These are phyloP conservation scores for Drosophila nikananu DNA, from an alignment of 1,140 invertebrate genomes.

Conservation along the genomic window DNA sequence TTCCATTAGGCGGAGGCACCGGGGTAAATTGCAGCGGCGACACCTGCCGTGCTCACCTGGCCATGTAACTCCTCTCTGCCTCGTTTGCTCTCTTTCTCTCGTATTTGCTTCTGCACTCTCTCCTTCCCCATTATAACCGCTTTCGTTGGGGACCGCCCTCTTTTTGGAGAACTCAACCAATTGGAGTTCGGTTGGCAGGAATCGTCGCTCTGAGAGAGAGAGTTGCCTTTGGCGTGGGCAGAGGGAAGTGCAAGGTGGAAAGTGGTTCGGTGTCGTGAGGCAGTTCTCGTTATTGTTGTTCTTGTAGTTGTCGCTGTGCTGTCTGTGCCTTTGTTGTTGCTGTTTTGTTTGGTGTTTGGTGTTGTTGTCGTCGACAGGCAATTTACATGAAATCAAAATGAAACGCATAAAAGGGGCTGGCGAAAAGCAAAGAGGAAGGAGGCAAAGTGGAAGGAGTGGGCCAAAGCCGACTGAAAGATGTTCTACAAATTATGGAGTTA, in stretches of 20 bases:
- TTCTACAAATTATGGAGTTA: slow-evolving; percentile 5
- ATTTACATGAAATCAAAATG: slow-evolving; percentile 84
- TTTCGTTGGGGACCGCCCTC: slow-evolving; percentile 41
- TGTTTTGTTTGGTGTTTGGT: slow-evolving; percentile 54
- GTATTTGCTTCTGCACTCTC: slow-evolving; percentile 5
- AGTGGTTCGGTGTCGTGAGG: slow-evolving; percentile 35
- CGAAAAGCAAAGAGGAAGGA: neutral
- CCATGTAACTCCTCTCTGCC: slow-evolving; percentile 1
- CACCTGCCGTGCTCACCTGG: slow-evolving; percentile 59
- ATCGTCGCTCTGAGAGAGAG: slow-evolving; percentile 5
- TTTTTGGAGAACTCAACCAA: slow-evolving; percentile 38
- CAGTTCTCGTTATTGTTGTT: slow-evolving; percentile 22
- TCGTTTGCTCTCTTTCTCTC: slow-evolving; percentile 5
- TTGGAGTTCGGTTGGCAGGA: slow-evolving; percentile 10
- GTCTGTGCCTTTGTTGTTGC: slow-evolving; percentile 26
- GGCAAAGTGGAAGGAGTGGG: neutral
- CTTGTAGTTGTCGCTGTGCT: slow-evolving; percentile 22
- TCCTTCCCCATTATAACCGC: slow-evolving; percentile 1
- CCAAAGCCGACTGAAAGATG: slow-evolving; percentile 23
- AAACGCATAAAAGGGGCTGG: slow-evolving; percentile 61
- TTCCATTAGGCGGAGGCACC: slow-evolving; percentile 59
- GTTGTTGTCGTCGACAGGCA: slow-evolving; percentile 80
- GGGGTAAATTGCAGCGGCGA: slow-evolving; percentile 64
- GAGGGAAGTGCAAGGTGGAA: neutral
- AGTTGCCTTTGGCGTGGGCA: slow-evolving; percentile 8